These are phyloP conservation scores for Nematostella vectensis DNA, from an alignment of 92 coral and sea anemone genomes.

Conservation along the genomic window DNA sequence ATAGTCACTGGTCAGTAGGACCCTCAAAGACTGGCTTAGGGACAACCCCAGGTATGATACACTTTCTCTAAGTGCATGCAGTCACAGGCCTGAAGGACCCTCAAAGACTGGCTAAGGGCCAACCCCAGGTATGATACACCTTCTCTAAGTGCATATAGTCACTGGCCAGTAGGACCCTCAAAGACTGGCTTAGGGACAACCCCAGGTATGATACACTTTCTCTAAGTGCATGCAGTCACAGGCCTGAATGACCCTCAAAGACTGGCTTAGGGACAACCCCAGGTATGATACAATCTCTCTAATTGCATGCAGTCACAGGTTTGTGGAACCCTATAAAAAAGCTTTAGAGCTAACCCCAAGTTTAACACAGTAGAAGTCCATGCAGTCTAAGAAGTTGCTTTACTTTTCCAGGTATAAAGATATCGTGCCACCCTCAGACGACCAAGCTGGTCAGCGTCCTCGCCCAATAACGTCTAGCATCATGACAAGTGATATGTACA, in stretches of 20 bases:
- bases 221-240: slow-evolving; percentile 93
- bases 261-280: slow-evolving; percentile 78
- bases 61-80: slow-evolving; percentile 79
- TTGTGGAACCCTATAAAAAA: slow-evolving; percentile 46
- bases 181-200: slow-evolving; percentile 75
- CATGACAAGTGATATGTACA: slow-evolving; percentile 95
- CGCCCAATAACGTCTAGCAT: slow-evolving; percentile 63
- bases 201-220: slow-evolving; percentile 59
- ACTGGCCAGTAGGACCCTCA: slow-evolving; percentile 35
- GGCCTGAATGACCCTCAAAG: slow-evolving; percentile 80
- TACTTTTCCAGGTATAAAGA: slow-evolving; percentile 55
- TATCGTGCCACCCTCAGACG: slow-evolving; percentile 41
- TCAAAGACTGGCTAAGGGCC: slow-evolving; percentile 76
- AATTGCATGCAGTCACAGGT: background rate
- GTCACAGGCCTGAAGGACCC: slow-evolving; percentile 86
- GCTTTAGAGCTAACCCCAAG: slow-evolving; percentile 82
- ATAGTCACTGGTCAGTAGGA: slow-evolving; percentile 13
- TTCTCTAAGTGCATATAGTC: background rate
- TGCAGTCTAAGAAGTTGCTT: slow-evolving; percentile 68
- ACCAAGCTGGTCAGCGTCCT: slow-evolving; percentile 39
- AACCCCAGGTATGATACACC: slow-evolving; percentile 71
- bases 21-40: slow-evolving; percentile 72
- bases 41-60: slow-evolving; percentile 76
- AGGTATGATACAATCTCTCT: slow-evolving; percentile 43
- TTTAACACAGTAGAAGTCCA: slow-evolving; percentile 64